Evolutionary conservation across 2,888 invertebrate species (phyloP).

Genomic region (Acanthococcus lagerstroemiae): DNA sequence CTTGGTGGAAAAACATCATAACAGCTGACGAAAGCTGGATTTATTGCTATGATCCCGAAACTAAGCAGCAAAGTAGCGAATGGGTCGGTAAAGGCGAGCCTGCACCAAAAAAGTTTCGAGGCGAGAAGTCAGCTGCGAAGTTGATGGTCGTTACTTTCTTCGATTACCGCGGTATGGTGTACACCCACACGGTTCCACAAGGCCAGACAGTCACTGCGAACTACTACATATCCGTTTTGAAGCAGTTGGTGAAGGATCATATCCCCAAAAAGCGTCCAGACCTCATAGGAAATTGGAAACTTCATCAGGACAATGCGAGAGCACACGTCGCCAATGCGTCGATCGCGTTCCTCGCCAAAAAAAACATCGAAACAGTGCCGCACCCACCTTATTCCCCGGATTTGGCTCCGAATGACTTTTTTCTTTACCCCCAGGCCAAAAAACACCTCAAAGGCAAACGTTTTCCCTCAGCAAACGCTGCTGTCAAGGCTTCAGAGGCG

Average conservation of each 20-base stretch:
- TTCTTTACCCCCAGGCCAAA: too few relatives aligned
- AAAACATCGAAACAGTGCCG: too few relatives aligned
- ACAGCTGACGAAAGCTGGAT: not conserved
- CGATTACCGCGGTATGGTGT: slow-evolving; percentile 19
- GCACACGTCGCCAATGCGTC: slow-evolving; percentile 17
- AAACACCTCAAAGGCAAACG: too few relatives aligned
- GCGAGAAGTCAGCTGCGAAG: slow-evolving; percentile 16
- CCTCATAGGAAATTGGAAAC: slow-evolving; percentile 12
- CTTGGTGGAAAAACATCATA: too few relatives aligned
- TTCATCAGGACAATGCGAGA: slow-evolving; percentile 21
- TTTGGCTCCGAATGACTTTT: too few relatives aligned
- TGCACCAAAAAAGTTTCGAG: not conserved
- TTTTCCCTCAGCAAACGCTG: too few relatives aligned
- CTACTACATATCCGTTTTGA: slow-evolving; percentile 21
- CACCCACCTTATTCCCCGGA: too few relatives aligned
- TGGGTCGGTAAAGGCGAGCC: not conserved
- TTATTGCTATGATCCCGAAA: slow-evolving; percentile 1
- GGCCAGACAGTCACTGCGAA: slow-evolving; percentile 15
- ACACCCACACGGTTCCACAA: slow-evolving; percentile 19
- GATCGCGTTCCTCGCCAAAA: too few relatives aligned
- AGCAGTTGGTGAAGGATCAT: slow-evolving; percentile 8
- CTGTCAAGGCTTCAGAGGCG: too few relatives aligned
- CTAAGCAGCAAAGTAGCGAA: not conserved
- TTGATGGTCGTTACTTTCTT: slow-evolving; percentile 23
- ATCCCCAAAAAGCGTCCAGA: too few relatives aligned